A percentile compares a stretch with the other conserved stretches of the same genome.
Conservation (phyloP, 2,888 invertebrate species). For the Plagodis dolabraria region DNA sequence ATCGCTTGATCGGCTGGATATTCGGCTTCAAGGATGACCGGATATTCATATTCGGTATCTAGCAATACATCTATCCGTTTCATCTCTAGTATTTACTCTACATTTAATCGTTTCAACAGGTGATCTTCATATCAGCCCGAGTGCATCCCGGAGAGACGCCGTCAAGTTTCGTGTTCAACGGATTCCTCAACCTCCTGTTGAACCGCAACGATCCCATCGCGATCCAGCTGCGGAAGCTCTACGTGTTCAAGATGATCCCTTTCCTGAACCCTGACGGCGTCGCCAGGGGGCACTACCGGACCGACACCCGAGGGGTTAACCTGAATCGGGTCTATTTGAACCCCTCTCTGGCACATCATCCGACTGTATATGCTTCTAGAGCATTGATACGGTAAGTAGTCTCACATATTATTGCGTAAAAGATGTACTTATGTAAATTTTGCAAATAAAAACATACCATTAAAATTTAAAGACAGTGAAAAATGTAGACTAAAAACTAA, state of each 20-base stretch:
- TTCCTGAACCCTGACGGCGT: conserved; percentile 97
- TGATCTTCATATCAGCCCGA: conserved; percentile 93
- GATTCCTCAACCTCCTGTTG: conserved; percentile 92
- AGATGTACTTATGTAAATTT: too few relatives aligned
- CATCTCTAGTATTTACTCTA: background rate
- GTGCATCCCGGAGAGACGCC: conserved; percentile 98
- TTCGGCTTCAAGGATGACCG: too few relatives aligned
- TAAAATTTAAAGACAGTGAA: too few relatives aligned
- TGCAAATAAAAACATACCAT: too few relatives aligned
- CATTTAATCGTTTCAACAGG: conserved; percentile 66
- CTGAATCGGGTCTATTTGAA: conserved; percentile 94
- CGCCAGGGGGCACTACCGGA: conserved; percentile 92
- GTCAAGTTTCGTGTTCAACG: conserved; percentile 95
- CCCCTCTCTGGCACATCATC: conserved; percentile 90
- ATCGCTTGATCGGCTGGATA: too few relatives aligned
- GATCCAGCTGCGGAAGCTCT: conserved; percentile 88
- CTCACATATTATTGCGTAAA: too few relatives aligned
- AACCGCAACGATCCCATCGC: conserved; percentile 91
- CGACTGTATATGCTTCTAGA: conserved; percentile 94
- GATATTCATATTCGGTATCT: too few relatives aligned
- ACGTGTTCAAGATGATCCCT: conserved; percentile 95
- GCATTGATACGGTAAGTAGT: conserved; percentile 86
- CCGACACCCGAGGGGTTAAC: conserved; percentile 94
- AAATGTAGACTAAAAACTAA: too few relatives aligned
- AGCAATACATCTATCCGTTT: too few relatives aligned